Evolutionary conservation across 2,888 invertebrate species (phyloP).

Genomic region (Hyppa rectilinea): DNA sequence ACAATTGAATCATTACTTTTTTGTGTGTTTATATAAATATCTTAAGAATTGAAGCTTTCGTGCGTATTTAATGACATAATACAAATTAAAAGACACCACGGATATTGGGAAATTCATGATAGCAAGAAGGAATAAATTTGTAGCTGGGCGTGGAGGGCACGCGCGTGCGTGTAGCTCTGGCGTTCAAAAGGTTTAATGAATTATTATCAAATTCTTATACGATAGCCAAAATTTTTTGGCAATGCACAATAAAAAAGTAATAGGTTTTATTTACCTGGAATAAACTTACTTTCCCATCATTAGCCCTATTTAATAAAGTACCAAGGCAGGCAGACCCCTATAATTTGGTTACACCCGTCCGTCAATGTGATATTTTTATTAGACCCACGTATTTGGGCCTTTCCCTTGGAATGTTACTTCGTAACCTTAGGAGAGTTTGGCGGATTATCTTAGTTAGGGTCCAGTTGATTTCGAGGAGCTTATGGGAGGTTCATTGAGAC

Average conservation of each 20-base stretch:
- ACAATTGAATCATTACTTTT: too few relatives aligned
- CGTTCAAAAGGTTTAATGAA: too few relatives aligned
- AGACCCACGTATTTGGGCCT: constrained; percentile 18
- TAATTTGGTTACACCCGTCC: constrained; percentile 56
- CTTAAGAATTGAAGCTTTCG: too few relatives aligned
- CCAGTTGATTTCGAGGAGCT: constrained; percentile 25
- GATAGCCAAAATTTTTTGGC: too few relatives aligned
- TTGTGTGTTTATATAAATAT: too few relatives aligned
- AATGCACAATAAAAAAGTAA: constrained; percentile 21
- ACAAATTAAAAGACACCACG: too few relatives aligned
- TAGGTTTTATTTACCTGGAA: constrained; percentile 1
- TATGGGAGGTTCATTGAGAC: constrained; percentile 19
- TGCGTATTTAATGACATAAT: too few relatives aligned
- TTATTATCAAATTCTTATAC: too few relatives aligned
- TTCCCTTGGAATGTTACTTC: constrained; percentile 20
- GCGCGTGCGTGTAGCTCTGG: too few relatives aligned
- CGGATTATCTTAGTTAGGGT: constrained; percentile 33
- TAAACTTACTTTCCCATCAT: constrained; percentile 20
- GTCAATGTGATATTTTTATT: constrained; percentile 53
- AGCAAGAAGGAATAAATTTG: too few relatives aligned
- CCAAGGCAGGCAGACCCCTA: constrained; percentile 31
- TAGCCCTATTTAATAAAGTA: constrained; percentile 43
- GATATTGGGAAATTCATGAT: too few relatives aligned
- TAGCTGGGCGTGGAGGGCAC: too few relatives aligned
- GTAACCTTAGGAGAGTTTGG: constrained; percentile 36